Evolutionary conservation across 2,888 invertebrate species (phyloP).

Genomic region (Drosophila lacicola): DNA sequence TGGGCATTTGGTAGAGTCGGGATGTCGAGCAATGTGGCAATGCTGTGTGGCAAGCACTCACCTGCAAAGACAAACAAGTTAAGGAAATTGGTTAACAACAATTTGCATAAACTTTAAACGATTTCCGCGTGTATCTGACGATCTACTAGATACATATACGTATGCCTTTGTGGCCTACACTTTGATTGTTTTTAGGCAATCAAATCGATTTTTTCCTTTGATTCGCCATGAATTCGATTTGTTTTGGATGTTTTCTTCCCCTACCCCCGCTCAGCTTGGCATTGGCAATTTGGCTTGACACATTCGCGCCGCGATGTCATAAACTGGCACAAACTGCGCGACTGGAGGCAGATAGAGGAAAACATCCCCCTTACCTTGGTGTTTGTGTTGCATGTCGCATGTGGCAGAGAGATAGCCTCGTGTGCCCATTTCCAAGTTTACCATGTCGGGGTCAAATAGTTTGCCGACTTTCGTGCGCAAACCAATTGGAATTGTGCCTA

Average conservation of each 20-base stretch:
- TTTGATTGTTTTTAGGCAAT: conserved; percentile 21
- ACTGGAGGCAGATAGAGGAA: conserved; percentile 12
- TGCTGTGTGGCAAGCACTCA: conserved; percentile 59
- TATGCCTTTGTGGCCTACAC: neutral
- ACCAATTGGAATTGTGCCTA: conserved; percentile 60
- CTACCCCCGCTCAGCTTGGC: neutral
- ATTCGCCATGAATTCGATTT: conserved; percentile 22
- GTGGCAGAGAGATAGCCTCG: conserved; percentile 55
- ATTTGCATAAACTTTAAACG: conserved; percentile 43
- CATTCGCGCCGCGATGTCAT: conserved; percentile 51
- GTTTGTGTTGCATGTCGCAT: conserved; percentile 40
- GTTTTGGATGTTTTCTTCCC: neutral
- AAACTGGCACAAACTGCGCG: conserved; percentile 54
- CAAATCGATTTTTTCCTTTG: conserved; percentile 41
- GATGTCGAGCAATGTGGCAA: conserved; percentile 44
- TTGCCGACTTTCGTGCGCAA: conserved; percentile 67
- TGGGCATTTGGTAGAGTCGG: conserved; percentile 47
- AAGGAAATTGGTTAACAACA: conserved; percentile 39
- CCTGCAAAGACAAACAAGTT: conserved; percentile 53
- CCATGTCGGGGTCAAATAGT: conserved; percentile 78
- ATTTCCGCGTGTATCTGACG: conserved; percentile 12
- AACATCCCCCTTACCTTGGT: conserved; percentile 1
- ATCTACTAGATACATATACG: neutral
- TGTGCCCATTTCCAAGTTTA: conserved; percentile 76
- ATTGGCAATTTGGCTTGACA: conserved; percentile 35